phyloP scores from a whole-genome alignment of 1,140 invertebrate species.

The Apis dorsata region DNA sequence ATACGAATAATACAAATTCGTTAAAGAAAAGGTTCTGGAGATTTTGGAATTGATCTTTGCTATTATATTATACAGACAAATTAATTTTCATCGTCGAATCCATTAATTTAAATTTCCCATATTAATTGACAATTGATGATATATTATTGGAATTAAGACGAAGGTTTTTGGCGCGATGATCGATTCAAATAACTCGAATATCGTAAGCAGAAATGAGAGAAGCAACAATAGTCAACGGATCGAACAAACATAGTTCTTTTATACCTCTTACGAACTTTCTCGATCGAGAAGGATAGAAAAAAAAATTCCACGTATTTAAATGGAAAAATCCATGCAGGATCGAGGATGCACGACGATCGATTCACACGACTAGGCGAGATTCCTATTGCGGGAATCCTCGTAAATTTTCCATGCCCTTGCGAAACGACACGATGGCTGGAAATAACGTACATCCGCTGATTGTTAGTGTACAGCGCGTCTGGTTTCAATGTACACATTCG shows the following conservation, averaged over 20 bases:
- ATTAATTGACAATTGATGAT: background rate
- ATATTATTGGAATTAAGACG: background rate
- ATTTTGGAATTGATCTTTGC: background rate
- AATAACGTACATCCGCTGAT: slow-evolving; percentile 12
- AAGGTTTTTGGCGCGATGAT: background rate
- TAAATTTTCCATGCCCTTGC: background rate
- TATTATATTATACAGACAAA: background rate
- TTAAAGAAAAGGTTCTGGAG: too few relatives aligned
- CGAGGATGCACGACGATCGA: background rate
- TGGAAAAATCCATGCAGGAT: background rate
- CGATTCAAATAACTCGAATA: too few relatives aligned
- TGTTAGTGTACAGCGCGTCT: background rate
- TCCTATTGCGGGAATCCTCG: background rate
- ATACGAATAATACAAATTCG: background rate
- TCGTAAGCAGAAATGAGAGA: background rate
- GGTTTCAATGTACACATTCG: background rate
- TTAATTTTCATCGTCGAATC: background rate
- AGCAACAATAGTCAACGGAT: background rate
- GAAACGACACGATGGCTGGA: background rate
- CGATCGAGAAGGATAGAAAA: background rate
- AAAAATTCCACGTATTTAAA: background rate
- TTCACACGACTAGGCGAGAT: background rate
- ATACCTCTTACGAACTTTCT: background rate
- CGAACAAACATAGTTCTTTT: background rate
- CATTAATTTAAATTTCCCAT: background rate